These are phyloP conservation scores for Periplaneta americana DNA, from an alignment of 1,140 invertebrate genomes.

Conservation along the genomic window DNA sequence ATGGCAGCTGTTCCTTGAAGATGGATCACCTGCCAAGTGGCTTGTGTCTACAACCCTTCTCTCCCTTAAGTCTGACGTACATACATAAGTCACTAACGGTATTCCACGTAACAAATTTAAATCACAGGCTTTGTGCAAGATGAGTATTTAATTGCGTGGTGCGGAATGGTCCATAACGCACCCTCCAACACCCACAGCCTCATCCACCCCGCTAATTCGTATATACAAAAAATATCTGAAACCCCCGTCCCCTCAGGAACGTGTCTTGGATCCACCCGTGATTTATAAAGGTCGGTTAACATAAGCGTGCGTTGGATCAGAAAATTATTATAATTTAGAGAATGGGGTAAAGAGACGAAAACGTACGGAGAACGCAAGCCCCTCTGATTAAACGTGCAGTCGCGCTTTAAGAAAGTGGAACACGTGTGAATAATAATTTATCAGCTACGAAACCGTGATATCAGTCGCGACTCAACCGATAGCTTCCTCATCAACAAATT, in stretches of 20 bases:
- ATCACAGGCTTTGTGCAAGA: neutral
- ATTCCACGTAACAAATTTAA: neutral
- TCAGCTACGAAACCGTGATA: too few relatives aligned
- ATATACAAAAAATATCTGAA: too few relatives aligned
- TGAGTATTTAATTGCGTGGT: neutral
- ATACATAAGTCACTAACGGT: too few relatives aligned
- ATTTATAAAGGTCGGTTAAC: neutral
- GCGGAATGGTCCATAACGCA: neutral
- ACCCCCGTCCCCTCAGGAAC: neutral
- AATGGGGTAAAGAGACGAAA: neutral
- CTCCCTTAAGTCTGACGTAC: too few relatives aligned
- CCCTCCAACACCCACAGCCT: neutral
- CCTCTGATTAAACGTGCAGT: neutral
- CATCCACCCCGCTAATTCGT: neutral
- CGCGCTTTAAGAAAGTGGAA: neutral
- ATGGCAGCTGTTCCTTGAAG: too few relatives aligned
- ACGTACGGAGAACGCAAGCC: neutral
- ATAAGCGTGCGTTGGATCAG: neutral
- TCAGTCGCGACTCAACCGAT: too few relatives aligned
- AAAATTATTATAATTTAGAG: neutral
- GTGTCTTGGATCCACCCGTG: neutral
- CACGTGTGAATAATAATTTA: too few relatives aligned
- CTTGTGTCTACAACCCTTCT: neutral
- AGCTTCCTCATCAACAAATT: too few relatives aligned
- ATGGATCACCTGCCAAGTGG: too few relatives aligned